Evolutionary conservation across 2,888 invertebrate species (phyloP).

Genomic region (Stenichneumon culpator): DNA sequence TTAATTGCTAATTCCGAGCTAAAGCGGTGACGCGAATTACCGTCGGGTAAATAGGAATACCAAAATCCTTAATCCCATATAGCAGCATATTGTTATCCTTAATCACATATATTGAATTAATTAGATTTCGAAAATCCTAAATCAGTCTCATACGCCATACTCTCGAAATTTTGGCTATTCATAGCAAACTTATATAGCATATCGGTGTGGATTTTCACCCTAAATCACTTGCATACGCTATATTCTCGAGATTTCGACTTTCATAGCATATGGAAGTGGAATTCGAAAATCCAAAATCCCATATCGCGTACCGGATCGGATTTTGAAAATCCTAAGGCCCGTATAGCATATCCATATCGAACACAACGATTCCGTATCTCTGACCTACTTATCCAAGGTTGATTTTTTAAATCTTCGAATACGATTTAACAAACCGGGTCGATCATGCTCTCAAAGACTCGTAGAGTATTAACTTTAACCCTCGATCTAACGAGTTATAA

Average conservation of each 20-base stretch:
- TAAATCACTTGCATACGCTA: too few species aligned
- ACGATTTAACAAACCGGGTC: neutral
- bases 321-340: neutral
- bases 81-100: neutral
- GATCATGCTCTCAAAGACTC: neutral
- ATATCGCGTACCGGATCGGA: neutral
- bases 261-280: too few species aligned
- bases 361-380: neutral
- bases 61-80: too few species aligned
- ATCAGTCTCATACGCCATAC: too few species aligned
- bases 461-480: neutral
- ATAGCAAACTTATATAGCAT: too few species aligned
- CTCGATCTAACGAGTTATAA: neutral
- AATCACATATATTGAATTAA: neutral
- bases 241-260: neutral
- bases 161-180: neutral
- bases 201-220: too few species aligned
- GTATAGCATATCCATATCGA: neutral
- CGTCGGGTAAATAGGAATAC: too few species aligned
- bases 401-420: neutral
- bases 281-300: neutral
- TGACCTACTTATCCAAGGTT: neutral
- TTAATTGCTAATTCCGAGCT: slow-evolving; percentile 6
- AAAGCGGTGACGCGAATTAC: neutral
- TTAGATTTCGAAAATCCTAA: neutral